These are phyloP conservation scores for Penaeus vannamei DNA, from an alignment of 1,140 invertebrate species.

Conservation along the genomic window DNA sequence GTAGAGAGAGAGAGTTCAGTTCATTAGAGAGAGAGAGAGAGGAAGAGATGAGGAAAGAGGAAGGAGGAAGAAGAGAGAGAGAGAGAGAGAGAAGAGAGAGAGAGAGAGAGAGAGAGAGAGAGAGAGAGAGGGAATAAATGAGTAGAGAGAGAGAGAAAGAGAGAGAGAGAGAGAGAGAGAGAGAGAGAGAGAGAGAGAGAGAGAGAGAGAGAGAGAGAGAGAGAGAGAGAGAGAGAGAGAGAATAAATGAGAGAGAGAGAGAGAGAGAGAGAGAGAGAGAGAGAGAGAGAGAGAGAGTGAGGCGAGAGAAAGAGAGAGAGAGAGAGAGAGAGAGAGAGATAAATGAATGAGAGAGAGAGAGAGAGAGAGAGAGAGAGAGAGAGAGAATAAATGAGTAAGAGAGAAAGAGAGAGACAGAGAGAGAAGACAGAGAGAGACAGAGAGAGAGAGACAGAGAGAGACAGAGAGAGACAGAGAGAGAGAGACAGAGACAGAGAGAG, in stretches of 20 bases:
- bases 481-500: background rate
- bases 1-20: too few species aligned
- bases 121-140: background rate
- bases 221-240: background rate
- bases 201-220: slow-evolving; percentile 41
- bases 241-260: too few species aligned
- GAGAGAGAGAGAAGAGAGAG: too few species aligned
- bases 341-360: slow-evolving; percentile 43
- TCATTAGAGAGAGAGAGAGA: background rate
- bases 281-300: background rate
- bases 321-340: slow-evolving; percentile 43
- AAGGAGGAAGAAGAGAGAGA: slow-evolving; percentile 28
- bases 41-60: slow-evolving; percentile 12
- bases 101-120: too few species aligned
- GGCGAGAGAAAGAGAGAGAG: slow-evolving; percentile 11
- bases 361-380: slow-evolving; percentile 3
- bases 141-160: too few species aligned
- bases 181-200: background rate
- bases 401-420: too few species aligned
- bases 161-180: too few species aligned
- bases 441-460: slow-evolving; percentile 19
- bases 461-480: slow-evolving; percentile 29
- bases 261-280: too few species aligned
- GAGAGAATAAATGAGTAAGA: background rate
- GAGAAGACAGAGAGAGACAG: background rate